Evolutionary conservation across 2,888 invertebrate genomes (phyloP), one percentile per base, ranked within the genome.

Genomic region (Myopa tessellatipennis): DNA sequence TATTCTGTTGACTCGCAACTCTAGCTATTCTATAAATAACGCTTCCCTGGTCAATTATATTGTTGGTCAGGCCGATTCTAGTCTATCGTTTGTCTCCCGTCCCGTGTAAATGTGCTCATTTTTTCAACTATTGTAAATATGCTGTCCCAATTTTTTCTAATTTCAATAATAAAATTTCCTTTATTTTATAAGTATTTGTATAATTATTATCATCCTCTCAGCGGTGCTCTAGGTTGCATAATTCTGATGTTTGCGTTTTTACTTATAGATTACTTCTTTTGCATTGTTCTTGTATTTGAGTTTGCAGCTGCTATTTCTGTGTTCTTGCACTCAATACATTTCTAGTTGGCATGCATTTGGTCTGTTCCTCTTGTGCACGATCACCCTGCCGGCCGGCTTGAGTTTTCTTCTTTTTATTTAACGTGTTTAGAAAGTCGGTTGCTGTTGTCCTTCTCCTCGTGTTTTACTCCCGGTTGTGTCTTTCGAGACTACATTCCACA

Each of bases 401-500:
- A 55, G 16, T 55, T 65, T 61, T 18, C 8, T 77, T 84, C 84
- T 85, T 83, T 84, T 80, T 84, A 85, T 34, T 67, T 67, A 4
- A 10, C 1, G 4, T 67, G 45, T 6, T 45, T 26, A 26, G 45
- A 10, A 8, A 10, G 45, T 45, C 45, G 1, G 10, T 6, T 10
- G 45, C 45, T 26, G 63, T 36, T n/a, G 4, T 16, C 63, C 26
- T 63, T 3, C n/a, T 71, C 58, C 34, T 18, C 26, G 12, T 70
- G 4, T 73, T 61, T 26, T 61, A 38, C 45, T 63, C n/a, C 16
- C 58, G n/a, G 26, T 45, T 26, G 34, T 45, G 40, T 73, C 34
- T 18, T 61, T 61, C 12, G 26, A 8, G 26, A 63, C 63, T 63
- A 63, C 60, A 60, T 60, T 60, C 36, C 36, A 18, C 63, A 18